Percentiles rank a stretch among this genome's conserved stretches.
Evolutionary conservation across 53 echinoderm and acorn worm genomes (phyloP).

Genomic region (Astropecten irregularis): DNA sequence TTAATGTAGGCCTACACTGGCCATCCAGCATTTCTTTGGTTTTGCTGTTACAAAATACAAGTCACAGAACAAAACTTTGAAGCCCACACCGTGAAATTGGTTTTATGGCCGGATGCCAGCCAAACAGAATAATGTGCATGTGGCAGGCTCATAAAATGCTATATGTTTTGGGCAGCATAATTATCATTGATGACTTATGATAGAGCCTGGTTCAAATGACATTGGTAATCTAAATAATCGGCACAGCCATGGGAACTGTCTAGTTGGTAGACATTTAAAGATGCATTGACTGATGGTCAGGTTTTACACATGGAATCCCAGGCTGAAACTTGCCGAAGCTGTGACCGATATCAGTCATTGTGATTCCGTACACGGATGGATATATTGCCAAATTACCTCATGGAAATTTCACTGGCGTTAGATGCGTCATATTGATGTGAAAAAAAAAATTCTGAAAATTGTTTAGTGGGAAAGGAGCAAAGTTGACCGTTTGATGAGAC

Average conservation of each 20-base stretch:
- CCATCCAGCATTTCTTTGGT: neutral
- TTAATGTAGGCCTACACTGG: neutral
- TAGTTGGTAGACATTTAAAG: neutral
- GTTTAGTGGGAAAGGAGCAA: too few relatives aligned
- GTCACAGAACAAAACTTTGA: neutral
- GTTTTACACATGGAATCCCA: too few relatives aligned
- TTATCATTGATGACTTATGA: constrained; percentile 34
- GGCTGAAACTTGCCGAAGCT: too few relatives aligned
- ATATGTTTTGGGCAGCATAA: neutral
- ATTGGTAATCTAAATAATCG: constrained; percentile 2
- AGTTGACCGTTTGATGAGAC: too few relatives aligned
- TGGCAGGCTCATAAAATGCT: neutral
- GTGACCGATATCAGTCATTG: too few relatives aligned
- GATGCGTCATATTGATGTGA: too few relatives aligned
- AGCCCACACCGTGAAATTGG: neutral
- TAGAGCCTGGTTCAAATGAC: constrained; percentile 15
- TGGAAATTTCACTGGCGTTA: too few relatives aligned
- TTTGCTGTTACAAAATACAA: too few relatives aligned
- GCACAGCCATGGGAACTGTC: neutral
- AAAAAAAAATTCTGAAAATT: too few relatives aligned
- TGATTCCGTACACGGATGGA: too few relatives aligned
- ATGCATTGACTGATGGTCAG: too few relatives aligned
- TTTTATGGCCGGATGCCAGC: constrained; percentile 7
- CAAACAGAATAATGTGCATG: neutral
- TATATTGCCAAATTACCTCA: too few relatives aligned